phyloP scores from a whole-genome alignment of 1,140 invertebrate species.

The Drosophila baimaii region DNA sequence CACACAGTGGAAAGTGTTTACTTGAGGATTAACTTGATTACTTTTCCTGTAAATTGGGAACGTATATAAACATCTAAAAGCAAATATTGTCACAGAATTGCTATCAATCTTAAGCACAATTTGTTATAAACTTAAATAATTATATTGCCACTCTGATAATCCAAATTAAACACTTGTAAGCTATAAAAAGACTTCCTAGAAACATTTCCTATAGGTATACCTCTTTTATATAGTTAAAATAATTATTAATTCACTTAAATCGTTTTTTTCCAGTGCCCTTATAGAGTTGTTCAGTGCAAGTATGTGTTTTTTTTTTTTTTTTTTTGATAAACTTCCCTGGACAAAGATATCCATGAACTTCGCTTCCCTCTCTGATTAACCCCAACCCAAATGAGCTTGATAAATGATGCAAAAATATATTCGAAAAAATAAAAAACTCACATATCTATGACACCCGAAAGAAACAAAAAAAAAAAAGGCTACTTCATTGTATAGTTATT shows the following conservation, averaged over 20 bases:
- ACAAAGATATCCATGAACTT: slow-evolving; percentile 26
- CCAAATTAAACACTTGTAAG: too few species aligned
- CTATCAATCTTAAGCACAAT: too few species aligned
- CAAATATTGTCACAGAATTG: too few species aligned
- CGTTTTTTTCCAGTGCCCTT: background rate
- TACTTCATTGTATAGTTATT: slow-evolving; percentile 54
- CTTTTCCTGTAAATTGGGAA: too few species aligned
- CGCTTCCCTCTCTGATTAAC: slow-evolving; percentile 53
- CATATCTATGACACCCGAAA: slow-evolving; percentile 58
- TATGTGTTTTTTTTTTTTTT: slow-evolving; percentile 21
- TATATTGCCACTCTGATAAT: background rate
- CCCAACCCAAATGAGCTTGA: slow-evolving; percentile 60
- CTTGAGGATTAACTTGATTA: background rate
- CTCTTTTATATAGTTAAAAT: too few species aligned
- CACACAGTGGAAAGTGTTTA: background rate
- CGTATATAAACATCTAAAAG: too few species aligned
- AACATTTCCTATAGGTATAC: background rate
- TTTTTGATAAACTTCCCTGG: slow-evolving; percentile 24
- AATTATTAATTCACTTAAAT: background rate
- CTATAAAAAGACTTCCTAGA: background rate
- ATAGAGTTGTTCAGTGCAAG: slow-evolving; percentile 44
- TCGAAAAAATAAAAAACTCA: slow-evolving; percentile 21
- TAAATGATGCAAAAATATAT: slow-evolving; percentile 65
- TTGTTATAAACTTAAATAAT: background rate
- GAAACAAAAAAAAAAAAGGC: slow-evolving; percentile 27